Evolutionary conservation across 2,113 vertebrate genomes (phyloP).

Genomic region (Alethe diademata): DNA sequence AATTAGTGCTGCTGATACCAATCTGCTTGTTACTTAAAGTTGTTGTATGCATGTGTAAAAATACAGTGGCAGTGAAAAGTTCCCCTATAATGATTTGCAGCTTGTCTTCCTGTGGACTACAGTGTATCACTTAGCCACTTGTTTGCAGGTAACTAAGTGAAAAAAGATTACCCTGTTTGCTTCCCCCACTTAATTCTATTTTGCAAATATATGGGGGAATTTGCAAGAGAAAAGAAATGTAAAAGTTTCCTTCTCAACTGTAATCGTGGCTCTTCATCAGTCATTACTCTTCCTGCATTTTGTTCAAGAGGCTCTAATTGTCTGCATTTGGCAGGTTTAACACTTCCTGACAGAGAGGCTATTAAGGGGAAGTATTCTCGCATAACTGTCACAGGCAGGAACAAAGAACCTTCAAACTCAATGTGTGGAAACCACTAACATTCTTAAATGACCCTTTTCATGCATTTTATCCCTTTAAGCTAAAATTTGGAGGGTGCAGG

Average conservation of each 20-base stretch:
- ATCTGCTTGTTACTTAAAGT: background rate
- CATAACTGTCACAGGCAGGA: conserved; percentile 86
- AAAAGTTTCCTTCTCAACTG: conserved; percentile 75
- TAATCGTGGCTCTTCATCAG: conserved; percentile 76
- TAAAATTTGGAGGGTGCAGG: conserved; percentile 74
- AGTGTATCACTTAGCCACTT: conserved; percentile 26
- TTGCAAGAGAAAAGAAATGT: conserved; percentile 76
- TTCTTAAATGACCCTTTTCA: conserved; percentile 81
- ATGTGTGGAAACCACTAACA: conserved; percentile 80
- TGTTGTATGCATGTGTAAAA: background rate
- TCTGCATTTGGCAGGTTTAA: conserved; percentile 88
- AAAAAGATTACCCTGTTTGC: conserved; percentile 32
- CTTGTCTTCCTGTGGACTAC: background rate
- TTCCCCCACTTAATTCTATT: conserved; percentile 48
- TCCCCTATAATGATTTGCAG: background rate
- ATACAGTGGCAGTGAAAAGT: background rate
- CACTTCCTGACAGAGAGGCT: conserved; percentile 92
- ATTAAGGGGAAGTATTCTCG: conserved; percentile 88
- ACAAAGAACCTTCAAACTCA: conserved; percentile 84
- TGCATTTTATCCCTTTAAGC: conserved; percentile 79
- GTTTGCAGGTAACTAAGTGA: conserved; percentile 54
- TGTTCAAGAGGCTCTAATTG: conserved; percentile 86
- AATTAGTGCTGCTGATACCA: background rate
- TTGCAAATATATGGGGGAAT: conserved; percentile 68
- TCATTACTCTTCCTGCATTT: conserved; percentile 83